These are phyloP conservation scores for Muscicapa adusta DNA, from an alignment of 2,113 vertebrate species.

Conservation along the genomic window DNA sequence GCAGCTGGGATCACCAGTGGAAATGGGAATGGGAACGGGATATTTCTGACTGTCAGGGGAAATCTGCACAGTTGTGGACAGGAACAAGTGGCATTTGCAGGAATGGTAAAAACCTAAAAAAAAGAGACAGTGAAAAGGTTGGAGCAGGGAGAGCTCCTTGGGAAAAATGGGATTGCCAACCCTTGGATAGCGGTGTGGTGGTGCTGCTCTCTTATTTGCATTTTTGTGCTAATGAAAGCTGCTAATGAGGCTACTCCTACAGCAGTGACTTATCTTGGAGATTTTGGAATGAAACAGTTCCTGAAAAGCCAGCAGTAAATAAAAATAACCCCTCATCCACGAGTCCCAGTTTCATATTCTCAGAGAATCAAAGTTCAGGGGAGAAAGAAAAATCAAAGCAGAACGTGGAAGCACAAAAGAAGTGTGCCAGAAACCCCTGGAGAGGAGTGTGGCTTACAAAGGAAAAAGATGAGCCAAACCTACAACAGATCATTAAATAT, in stretches of 20 bases:
- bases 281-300: neutral
- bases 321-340: neutral
- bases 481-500: neutral
- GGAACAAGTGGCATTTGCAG: neutral
- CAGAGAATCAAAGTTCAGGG: neutral
- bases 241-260: neutral
- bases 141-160: neutral
- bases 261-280: neutral
- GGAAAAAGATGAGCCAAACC: neutral
- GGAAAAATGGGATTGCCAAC: neutral
- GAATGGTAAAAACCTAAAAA: too few species aligned
- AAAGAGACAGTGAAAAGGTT: neutral
- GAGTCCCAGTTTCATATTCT: neutral
- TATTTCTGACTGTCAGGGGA: rapidly evolving
- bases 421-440: neutral
- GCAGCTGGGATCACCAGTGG: neutral
- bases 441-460: neutral
- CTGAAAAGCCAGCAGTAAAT: neutral
- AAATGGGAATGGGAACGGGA: rapidly evolving
- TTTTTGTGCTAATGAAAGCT: neutral
- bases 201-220: neutral
- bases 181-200: rapidly evolving
- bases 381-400: neutral
- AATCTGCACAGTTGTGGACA: too few species aligned
- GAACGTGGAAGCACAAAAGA: neutral